These are phyloP conservation scores for Tricholauxania praeusta DNA, from an alignment of 2,888 invertebrate genomes.

Conservation along the genomic window DNA sequence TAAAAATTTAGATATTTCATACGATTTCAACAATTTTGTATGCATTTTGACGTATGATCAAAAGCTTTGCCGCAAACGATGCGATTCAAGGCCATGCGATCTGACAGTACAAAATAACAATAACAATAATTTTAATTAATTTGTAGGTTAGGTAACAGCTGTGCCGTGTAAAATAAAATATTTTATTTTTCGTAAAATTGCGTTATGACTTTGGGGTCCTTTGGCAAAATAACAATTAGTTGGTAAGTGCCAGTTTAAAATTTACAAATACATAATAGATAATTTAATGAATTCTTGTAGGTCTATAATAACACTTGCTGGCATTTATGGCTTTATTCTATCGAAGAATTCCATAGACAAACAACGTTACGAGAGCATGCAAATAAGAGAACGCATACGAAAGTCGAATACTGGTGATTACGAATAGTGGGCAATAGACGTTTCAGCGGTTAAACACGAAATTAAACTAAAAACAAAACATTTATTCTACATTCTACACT, in stretches of 20 bases:
- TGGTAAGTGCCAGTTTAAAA: slow-evolving; percentile 58
- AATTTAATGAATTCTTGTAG: slow-evolving; percentile 63
- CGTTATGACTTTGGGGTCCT: slow-evolving; percentile 67
- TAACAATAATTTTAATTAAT: no score
- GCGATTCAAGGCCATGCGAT: no score
- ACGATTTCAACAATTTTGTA: no score
- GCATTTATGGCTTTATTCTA: slow-evolving; percentile 77
- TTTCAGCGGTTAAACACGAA: slow-evolving; percentile 56
- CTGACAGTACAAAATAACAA: no score
- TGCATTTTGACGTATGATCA: no score
- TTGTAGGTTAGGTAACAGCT: slow-evolving; percentile 4
- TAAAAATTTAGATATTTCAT: no score
- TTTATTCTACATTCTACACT: neutral
- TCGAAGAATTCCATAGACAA: slow-evolving; percentile 78
- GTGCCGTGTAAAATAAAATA: neutral
- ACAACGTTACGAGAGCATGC: slow-evolving; percentile 84
- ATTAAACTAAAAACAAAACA: slow-evolving; percentile 14
- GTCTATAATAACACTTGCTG: slow-evolving; percentile 70
- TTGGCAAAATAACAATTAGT: slow-evolving; percentile 71
- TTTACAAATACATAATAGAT: neutral
- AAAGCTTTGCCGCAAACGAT: no score
- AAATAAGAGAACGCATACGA: slow-evolving; percentile 83
- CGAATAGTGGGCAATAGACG: slow-evolving; percentile 68
- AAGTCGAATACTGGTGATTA: slow-evolving; percentile 78
- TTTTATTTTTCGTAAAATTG: slow-evolving; percentile 41